Conservation (phyloP, 2,888 invertebrate species). For the Cephus spinipes region DNA sequence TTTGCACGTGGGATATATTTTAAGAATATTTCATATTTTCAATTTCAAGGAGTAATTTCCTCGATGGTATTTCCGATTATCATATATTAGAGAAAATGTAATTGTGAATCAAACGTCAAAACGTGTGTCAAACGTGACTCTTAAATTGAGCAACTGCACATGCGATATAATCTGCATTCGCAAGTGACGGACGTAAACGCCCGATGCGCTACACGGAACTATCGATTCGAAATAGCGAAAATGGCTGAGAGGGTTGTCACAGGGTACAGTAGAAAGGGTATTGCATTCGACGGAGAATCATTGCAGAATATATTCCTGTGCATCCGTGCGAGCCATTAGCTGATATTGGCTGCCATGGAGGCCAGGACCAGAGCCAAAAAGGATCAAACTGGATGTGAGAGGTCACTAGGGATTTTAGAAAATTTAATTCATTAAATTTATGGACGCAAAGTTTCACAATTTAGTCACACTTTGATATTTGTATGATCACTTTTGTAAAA, state of each 20-base stretch:
- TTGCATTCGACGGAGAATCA: not conserved
- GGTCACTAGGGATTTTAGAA: not conserved
- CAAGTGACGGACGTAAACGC: not conserved
- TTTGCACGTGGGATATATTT: not conserved
- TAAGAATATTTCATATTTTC: not conserved
- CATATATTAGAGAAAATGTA: not conserved
- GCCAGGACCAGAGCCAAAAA: not conserved
- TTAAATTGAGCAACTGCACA: not conserved
- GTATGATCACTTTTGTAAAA: too few species aligned
- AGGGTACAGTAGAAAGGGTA: not conserved
- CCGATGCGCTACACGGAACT: not conserved
- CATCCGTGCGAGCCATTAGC: not conserved
- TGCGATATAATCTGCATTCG: not conserved
- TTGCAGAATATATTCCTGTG: not conserved
- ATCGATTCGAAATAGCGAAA: not conserved
- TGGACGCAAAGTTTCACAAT: too few species aligned
- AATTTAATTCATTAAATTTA: not conserved
- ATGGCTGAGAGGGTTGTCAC: not conserved
- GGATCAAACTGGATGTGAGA: not conserved
- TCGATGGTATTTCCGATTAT: too few species aligned
- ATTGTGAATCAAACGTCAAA: too few species aligned
- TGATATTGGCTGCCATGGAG: not conserved
- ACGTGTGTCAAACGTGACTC: not conserved
- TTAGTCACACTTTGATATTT: too few species aligned
- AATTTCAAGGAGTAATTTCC: too few species aligned